These are phyloP conservation scores for Dolichallabes microphthalmus DNA, from an alignment of 2,113 vertebrate genomes.

Conservation along the genomic window DNA sequence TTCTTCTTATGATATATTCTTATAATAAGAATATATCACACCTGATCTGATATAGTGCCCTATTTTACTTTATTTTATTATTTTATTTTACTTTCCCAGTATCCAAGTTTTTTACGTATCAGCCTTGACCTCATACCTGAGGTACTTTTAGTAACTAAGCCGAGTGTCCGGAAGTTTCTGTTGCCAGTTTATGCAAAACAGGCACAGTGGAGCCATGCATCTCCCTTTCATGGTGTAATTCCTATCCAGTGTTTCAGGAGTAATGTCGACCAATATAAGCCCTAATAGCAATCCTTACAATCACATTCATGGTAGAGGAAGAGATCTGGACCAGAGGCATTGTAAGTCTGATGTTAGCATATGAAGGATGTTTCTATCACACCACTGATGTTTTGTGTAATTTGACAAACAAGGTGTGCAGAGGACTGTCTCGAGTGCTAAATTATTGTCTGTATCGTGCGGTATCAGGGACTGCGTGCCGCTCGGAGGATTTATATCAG, in stretches of 20 bases:
- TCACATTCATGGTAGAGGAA: background rate
- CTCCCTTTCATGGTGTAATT: background rate
- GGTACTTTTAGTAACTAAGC: background rate
- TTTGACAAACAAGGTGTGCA: background rate
- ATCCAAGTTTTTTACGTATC: background rate
- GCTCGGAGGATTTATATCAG: background rate
- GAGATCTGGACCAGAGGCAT: background rate
- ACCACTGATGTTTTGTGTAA: background rate
- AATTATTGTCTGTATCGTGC: background rate
- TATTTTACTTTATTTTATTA: background rate
- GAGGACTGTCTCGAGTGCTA: background rate
- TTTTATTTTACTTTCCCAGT: background rate
- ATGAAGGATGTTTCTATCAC: background rate
- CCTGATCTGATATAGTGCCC: background rate
- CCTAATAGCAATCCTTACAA: background rate
- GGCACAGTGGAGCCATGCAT: background rate
- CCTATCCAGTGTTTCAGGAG: background rate
- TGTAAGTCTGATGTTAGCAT: background rate
- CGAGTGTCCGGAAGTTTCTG: background rate
- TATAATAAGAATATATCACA: background rate
- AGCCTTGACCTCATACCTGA: background rate
- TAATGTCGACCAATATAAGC: background rate
- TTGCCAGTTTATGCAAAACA: slow-evolving; percentile 7
- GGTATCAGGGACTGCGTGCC: background rate
- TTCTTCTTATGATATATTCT: background rate